These are phyloP conservation scores for Cephalopholis sonnerati DNA, from an alignment of 2,113 vertebrate species.

Conservation along the genomic window DNA sequence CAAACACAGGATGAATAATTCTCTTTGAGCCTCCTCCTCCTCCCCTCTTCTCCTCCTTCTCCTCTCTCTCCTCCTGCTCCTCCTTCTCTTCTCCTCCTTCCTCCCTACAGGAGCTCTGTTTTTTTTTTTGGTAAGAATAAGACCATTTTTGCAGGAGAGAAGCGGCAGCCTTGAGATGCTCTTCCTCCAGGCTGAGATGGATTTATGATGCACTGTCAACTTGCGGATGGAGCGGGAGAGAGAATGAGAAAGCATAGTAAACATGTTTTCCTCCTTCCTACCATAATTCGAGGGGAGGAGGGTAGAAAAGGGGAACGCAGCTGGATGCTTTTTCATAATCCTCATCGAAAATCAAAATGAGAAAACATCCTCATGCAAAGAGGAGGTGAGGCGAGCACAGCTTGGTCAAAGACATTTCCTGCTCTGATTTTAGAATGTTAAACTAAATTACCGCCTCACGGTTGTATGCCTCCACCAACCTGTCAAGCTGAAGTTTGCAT, in stretches of 20 bases:
- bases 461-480: no score
- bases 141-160: conserved; percentile 53
- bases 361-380: conserved; percentile 22
- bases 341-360: conserved; percentile 49
- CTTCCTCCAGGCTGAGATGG: conserved; percentile 77
- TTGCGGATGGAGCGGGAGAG: conserved; percentile 35
- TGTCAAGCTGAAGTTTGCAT: no score
- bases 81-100: background rate
- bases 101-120: conserved; percentile 28
- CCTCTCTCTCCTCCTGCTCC: background rate
- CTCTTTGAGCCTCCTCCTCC: conserved; percentile 83
- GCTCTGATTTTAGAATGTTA: no score
- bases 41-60: conserved; percentile 4
- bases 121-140: conserved; percentile 52
- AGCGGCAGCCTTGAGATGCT: conserved; percentile 70
- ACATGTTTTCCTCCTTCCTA: conserved; percentile 74
- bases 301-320: conserved; percentile 30
- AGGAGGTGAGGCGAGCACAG: background rate
- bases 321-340: conserved; percentile 60
- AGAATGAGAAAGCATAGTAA: conserved; percentile 72
- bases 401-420: background rate
- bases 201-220: conserved; percentile 78
- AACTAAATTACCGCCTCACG: no score
- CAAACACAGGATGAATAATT: conserved; percentile 90
- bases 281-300: conserved; percentile 62